phyloP scores from a whole-genome alignment of 2,888 invertebrate genomes.

The Drosophila trichaetosa region DNA sequence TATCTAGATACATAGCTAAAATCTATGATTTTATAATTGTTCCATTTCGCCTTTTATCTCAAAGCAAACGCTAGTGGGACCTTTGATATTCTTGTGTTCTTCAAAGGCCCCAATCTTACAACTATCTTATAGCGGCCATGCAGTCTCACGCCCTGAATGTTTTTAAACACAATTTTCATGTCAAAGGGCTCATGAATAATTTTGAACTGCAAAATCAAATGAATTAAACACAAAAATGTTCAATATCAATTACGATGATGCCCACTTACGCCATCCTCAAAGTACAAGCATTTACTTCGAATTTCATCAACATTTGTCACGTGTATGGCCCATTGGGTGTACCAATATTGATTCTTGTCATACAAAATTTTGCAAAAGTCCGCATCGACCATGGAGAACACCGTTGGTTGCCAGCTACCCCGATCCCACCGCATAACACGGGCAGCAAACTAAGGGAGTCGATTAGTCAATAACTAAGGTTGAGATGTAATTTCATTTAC shows the following conservation, averaged over 20 bases:
- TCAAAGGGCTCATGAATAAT: conserved; percentile 63
- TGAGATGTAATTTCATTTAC: conserved; percentile 24
- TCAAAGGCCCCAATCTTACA: conserved; percentile 44
- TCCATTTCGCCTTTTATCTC: conserved; percentile 59
- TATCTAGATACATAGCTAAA: background rate
- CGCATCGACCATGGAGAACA: conserved; percentile 34
- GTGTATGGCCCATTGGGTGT: conserved; percentile 37
- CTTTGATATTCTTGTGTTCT: conserved; percentile 35
- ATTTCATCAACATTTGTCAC: conserved; percentile 41
- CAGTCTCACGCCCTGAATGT: conserved; percentile 37
- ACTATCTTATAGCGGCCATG: conserved; percentile 55
- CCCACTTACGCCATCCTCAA: background rate
- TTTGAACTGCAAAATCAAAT: conserved; percentile 33
- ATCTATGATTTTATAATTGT: too few relatives aligned
- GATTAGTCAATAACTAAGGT: background rate
- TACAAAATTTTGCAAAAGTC: conserved; percentile 59
- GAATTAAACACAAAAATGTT: background rate
- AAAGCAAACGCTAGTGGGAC: conserved; percentile 38
- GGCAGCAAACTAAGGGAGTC: conserved; percentile 1
- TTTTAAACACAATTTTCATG: conserved; percentile 24
- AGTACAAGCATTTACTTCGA: background rate
- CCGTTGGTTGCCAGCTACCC: conserved; percentile 65
- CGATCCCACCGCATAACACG: conserved; percentile 45
- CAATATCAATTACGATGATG: background rate
- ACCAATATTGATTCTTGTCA: conserved; percentile 59